Evolutionary conservation across 2,888 invertebrate species (phyloP), one percentile per base, ranked within the genome.

Genomic region (Ennomos erosarius): DNA sequence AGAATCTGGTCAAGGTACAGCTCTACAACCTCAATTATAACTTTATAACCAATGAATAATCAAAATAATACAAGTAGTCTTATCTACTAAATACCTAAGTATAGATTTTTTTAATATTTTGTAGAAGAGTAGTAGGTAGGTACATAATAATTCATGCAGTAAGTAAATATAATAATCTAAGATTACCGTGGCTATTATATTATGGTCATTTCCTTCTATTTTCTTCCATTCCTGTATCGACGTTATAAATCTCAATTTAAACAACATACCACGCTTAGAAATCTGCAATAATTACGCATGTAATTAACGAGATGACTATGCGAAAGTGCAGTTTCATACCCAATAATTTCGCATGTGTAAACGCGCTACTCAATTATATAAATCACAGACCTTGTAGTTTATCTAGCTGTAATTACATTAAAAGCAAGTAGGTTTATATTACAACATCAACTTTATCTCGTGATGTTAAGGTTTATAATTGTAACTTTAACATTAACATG

Each of bases 281-380:
- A 44, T 44, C 33, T 34, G n/a, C n/a, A 34, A 34, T 44, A 44
- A 0, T 44, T 44, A 11, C 35, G 36, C 46, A 13, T 11, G 9
- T 8, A 46, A 9, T 37, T 13, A 47, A 55, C 48, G 11, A 48
- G 40, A 35, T 51, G 47, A 59, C 59, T 62, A 46, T 9, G 13
- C 37, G 49, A 49, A 52, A 57, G 52, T 48, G 10, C n/a, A 6
- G 39, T 35, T 37, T 13, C 33, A 38, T 43, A 52, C 44, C 37
- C 10, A 40, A 49, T 49, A 62, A 60, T 62, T 58, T 51, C 46
- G 58, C 58, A 55, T 51, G 46, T 62, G 61, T 49, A 49, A 49
- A 58, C 37, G 51, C 53, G 49, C n/a, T 54, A 67, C 62, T 67
- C 55, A 56, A 56, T 62, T 63, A 61, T 43, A 54, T 39, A 59